These are phyloP conservation scores for Rhinella marina DNA, from an alignment of 2,797 vertebrate genomes.

Conservation along the genomic window DNA sequence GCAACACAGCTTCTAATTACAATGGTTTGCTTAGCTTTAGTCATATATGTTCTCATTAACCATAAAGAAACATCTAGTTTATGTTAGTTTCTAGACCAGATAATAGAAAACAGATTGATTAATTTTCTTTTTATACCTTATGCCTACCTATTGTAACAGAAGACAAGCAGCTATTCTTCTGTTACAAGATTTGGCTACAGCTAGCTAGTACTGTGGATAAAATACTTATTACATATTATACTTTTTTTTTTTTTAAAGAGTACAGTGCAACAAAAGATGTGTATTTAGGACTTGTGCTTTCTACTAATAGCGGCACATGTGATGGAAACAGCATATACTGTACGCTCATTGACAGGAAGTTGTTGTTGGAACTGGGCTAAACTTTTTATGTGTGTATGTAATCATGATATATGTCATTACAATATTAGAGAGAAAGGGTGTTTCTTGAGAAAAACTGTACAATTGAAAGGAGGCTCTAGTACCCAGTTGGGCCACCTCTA, in stretches of 20 bases:
- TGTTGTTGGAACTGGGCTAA: too few species aligned
- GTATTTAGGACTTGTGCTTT: too few species aligned
- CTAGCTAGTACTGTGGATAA: not conserved
- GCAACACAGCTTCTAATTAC: conserved; percentile 56
- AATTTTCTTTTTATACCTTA: not conserved
- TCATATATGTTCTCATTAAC: conserved; percentile 34
- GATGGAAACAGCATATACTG: too few species aligned
- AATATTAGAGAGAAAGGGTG: too few species aligned
- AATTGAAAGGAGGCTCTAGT: too few species aligned
- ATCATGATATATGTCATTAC: too few species aligned
- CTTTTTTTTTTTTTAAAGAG: not conserved
- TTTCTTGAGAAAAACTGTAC: too few species aligned
- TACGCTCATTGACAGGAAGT: too few species aligned
- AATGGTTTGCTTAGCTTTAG: conserved; percentile 42
- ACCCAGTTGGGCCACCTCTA: too few species aligned
- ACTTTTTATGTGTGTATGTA: too few species aligned
- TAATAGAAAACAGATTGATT: conserved; percentile 17
- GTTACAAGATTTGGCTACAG: not conserved
- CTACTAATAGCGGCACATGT: too few species aligned
- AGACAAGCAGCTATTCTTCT: not conserved
- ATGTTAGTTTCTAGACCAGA: not conserved
- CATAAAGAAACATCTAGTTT: conserved; percentile 29
- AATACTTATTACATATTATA: not conserved
- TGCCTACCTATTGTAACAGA: not conserved
- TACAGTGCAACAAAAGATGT: too few species aligned